A percentile compares a stretch with the other conserved stretches of the same genome.
phyloP scores from a whole-genome alignment of 2,797 vertebrate genomes.

The Acrossocheilus fasciatus region DNA sequence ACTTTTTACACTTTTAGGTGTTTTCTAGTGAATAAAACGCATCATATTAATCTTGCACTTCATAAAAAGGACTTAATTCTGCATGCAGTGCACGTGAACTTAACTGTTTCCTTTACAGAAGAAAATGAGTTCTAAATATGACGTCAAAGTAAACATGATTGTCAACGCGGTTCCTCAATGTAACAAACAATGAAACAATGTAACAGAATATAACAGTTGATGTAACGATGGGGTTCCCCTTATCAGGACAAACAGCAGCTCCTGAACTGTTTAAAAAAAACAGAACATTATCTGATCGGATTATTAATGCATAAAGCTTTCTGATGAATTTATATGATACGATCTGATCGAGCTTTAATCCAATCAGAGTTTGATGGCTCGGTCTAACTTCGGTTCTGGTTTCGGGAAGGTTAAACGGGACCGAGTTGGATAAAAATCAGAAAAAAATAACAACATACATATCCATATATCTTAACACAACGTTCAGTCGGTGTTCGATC shows the following conservation, averaged over 20 bases:
- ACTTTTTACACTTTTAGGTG: neutral
- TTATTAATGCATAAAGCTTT: neutral
- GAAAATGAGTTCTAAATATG: neutral
- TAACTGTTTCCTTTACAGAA: neutral
- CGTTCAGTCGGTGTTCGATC: neutral
- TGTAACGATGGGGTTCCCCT: conserved; percentile 1
- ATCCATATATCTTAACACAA: neutral
- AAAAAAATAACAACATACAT: neutral
- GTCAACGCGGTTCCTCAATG: neutral
- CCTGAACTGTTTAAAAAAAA: neutral
- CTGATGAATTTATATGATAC: neutral
- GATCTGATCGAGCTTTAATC: neutral
- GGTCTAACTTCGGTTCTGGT: neutral
- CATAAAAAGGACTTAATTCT: neutral
- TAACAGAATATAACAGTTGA: neutral
- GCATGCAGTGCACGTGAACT: neutral
- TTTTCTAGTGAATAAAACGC: neutral
- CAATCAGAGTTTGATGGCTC: neutral
- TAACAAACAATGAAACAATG: conserved; percentile 11
- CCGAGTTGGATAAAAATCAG: neutral
- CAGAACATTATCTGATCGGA: neutral
- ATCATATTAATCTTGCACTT: too few relatives aligned
- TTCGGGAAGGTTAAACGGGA: neutral
- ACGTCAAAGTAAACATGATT: neutral
- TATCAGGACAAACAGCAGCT: neutral